Evolutionary conservation across 2,113 vertebrate species (phyloP), one percentile per base, ranked within the genome.

Genomic region (Gymnocephalus cernua): DNA sequence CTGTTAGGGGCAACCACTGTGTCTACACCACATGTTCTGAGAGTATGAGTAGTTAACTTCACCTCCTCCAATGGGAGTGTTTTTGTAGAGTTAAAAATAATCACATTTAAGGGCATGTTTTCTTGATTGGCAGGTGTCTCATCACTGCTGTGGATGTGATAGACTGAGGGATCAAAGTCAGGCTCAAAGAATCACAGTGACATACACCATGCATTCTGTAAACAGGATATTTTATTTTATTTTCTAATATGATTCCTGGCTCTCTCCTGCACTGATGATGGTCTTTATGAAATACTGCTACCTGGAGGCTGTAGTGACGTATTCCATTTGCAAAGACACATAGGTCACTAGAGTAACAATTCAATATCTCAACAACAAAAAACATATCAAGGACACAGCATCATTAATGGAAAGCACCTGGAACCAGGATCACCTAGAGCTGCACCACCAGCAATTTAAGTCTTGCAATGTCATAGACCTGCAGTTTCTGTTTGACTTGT

Each of bases 141-240:
- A 0, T 53, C 41, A 56, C 57, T 56, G 10, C 61, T 14, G 35
- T 54, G 64, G 44, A 73, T 25, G 51, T 69, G 85, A 75, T 0
- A 68, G 80, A 81, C 65, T 32, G 25, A 29, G 16, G 10, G 48
- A n/a, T 79, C 68, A 41, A 12, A 23, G 16, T 53, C 25, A 81
- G 41, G 32, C 41, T 88, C 21, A 70, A 32, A 64, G 19, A 82
- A 63, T 68, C 54, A 68, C 4, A 66, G 68, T 72, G 77, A 67
- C 74, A 78, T 1, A 38, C 35, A 67, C 50, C 63, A 62, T 51
- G 73, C 61, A 38, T 21, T 48, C 23, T 64, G 67, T 32, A 70
- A 82, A 82, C 69, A 83, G 75, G 59, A 69, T 35, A 75, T 74
- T 86, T 79, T 0, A 75, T 74, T 86, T 79, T 0, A 68, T 81